phyloP scores from a whole-genome alignment of 2,888 invertebrate genomes.

The Macaria liturata region DNA sequence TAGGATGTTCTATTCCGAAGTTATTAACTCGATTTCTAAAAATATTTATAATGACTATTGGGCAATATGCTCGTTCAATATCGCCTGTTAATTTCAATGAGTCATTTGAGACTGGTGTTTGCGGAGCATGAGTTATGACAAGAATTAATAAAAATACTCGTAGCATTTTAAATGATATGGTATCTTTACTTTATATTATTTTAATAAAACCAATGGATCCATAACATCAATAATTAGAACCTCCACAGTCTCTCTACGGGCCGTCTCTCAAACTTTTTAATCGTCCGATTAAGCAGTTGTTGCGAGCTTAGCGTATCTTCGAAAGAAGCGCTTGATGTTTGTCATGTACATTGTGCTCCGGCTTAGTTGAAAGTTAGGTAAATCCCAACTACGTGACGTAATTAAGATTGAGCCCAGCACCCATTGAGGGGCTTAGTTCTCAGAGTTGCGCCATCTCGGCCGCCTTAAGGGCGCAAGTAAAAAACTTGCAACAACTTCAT shows the following conservation, averaged over 20 bases:
- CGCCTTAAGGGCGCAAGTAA: conserved; percentile 27
- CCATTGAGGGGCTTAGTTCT: conserved; percentile 42
- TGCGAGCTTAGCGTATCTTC: conserved; percentile 32
- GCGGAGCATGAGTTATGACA: no score
- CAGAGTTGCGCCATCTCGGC: conserved; percentile 27
- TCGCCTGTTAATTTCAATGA: no score
- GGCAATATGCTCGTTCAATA: no score
- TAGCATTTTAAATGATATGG: no score
- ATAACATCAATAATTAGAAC: no score
- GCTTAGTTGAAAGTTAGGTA: conserved; percentile 59
- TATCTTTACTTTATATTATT: no score
- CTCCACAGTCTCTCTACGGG: neutral
- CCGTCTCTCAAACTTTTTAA: conserved; percentile 15
- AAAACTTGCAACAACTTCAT: conserved; percentile 25
- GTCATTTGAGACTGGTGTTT: no score
- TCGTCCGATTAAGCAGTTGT: conserved; percentile 34
- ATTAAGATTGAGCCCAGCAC: conserved; percentile 49
- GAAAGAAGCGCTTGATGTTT: conserved; percentile 38
- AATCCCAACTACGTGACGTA: conserved; percentile 60
- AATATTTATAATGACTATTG: no score
- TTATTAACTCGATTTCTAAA: no score
- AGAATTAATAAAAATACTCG: no score
- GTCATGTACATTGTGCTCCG: conserved; percentile 43
- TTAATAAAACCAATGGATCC: no score
- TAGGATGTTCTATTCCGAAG: no score